These are phyloP conservation scores for Apotomis capreana DNA, from an alignment of 2,888 invertebrate species.

Conservation along the genomic window DNA sequence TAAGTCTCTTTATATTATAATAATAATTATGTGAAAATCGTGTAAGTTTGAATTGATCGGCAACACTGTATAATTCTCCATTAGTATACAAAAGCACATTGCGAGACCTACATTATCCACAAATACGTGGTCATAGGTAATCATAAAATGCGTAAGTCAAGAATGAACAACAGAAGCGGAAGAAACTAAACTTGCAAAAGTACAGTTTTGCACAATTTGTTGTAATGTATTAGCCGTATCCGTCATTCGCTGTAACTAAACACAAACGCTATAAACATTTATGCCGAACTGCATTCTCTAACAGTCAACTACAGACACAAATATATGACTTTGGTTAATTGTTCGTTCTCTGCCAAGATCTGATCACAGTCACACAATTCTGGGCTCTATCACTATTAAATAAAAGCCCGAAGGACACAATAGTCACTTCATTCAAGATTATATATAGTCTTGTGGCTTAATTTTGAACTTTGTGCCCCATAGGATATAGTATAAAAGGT, in stretches of 20 bases:
- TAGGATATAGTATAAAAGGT: not conserved
- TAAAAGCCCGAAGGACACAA: not conserved
- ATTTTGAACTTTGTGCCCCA: not conserved
- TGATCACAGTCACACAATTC: not conserved
- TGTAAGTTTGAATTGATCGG: too few species aligned
- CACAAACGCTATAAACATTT: constrained; percentile 1
- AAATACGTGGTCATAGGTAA: too few species aligned
- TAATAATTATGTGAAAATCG: too few species aligned
- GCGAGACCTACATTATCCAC: too few species aligned
- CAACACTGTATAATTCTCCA: too few species aligned
- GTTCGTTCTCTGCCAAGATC: constrained; percentile 9
- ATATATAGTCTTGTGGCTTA: not conserved
- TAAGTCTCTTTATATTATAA: too few species aligned
- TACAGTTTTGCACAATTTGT: too few species aligned
- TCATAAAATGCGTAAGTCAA: too few species aligned
- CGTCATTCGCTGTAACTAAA: not conserved
- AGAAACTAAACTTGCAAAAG: too few species aligned
- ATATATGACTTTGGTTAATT: not conserved
- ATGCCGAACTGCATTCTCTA: constrained; percentile 20
- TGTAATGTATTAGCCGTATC: not conserved
- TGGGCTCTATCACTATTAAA: not conserved
- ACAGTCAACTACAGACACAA: not conserved
- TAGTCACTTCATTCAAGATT: constrained; percentile 12
- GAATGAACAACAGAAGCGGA: too few species aligned
- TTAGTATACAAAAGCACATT: too few species aligned